A percentile compares a stretch with the other conserved stretches of the same genome.
Evolutionary conservation across 1,140 invertebrate genomes (phyloP).

Genomic region (Olivierus martensii): DNA sequence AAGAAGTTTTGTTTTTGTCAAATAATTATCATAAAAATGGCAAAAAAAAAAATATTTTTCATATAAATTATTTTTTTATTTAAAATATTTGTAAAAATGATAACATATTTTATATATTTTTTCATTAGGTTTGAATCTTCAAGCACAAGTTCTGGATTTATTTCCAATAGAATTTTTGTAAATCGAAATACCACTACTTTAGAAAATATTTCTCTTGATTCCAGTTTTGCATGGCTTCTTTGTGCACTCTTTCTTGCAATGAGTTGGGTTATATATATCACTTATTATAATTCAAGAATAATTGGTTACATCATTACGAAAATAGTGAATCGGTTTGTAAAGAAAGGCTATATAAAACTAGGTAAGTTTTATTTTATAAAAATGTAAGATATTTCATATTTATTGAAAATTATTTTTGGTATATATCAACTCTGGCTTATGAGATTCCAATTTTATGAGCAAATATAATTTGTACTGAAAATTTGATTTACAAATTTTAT

Average conservation of each 20-base stretch:
- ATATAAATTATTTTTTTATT: too few relatives aligned
- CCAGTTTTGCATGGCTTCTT: constrained; percentile 64
- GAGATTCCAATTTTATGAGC: too few relatives aligned
- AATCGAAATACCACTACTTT: constrained; percentile 16
- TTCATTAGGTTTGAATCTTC: constrained; percentile 4
- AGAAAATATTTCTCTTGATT: constrained; percentile 35
- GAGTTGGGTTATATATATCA: constrained; percentile 83
- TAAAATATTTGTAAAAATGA: too few relatives aligned
- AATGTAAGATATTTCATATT: background rate
- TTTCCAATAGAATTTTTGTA: background rate
- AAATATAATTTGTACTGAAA: too few relatives aligned
- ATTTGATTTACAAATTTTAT: too few relatives aligned
- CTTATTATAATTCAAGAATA: constrained; percentile 88
- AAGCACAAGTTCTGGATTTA: background rate
- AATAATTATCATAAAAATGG: too few relatives aligned
- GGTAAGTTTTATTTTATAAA: constrained; percentile 43
- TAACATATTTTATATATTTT: too few relatives aligned
- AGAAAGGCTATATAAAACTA: constrained; percentile 51
- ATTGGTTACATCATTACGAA: constrained; percentile 78
- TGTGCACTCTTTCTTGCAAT: constrained; percentile 64
- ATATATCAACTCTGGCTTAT: too few relatives aligned
- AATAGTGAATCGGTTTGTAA: constrained; percentile 71
- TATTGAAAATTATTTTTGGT: too few relatives aligned
- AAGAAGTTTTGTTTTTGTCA: too few relatives aligned
- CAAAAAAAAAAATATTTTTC: too few relatives aligned